Percentiles rank a stretch among this genome's conserved stretches.
phyloP scores from a whole-genome alignment of 2,113 vertebrate species.

The Ictidomys tridecemlineatus region DNA sequence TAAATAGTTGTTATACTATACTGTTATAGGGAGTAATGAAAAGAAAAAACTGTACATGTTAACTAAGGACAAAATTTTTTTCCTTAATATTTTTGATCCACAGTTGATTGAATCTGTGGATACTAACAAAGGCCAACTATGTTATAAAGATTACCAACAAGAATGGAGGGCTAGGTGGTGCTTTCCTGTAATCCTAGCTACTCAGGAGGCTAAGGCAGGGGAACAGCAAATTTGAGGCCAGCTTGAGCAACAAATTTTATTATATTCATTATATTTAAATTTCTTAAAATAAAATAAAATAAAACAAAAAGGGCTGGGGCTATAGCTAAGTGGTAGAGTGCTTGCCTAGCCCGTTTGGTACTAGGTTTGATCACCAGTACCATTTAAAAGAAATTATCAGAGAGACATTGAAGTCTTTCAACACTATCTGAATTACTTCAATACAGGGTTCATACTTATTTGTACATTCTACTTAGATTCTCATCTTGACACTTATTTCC shows the following conservation, averaged over 20 bases:
- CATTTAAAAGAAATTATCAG: neutral
- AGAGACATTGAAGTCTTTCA: constrained; percentile 6
- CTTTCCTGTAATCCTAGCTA: neutral
- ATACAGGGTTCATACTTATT: neutral
- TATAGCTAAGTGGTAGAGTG: neutral
- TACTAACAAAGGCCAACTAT: neutral
- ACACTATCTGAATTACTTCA: neutral
- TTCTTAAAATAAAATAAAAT: neutral
- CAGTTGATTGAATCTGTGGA: neutral
- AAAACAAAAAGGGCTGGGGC: neutral
- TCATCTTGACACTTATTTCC: constrained; percentile 19
- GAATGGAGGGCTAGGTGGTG: neutral
- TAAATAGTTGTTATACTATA: neutral
- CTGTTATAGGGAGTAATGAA: neutral
- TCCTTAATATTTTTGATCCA: neutral
- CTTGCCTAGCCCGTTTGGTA: neutral
- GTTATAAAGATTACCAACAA: neutral
- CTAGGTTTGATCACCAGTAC: neutral
- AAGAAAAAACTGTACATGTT: neutral
- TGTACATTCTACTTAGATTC: neutral
- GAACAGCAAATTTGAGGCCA: neutral
- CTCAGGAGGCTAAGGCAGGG: neutral
- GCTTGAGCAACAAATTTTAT: neutral
- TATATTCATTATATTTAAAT: too few relatives aligned
- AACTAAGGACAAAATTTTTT: neutral